Conservation (phyloP, 2,797 vertebrate genomes). For the Lepus townsendii region DNA sequence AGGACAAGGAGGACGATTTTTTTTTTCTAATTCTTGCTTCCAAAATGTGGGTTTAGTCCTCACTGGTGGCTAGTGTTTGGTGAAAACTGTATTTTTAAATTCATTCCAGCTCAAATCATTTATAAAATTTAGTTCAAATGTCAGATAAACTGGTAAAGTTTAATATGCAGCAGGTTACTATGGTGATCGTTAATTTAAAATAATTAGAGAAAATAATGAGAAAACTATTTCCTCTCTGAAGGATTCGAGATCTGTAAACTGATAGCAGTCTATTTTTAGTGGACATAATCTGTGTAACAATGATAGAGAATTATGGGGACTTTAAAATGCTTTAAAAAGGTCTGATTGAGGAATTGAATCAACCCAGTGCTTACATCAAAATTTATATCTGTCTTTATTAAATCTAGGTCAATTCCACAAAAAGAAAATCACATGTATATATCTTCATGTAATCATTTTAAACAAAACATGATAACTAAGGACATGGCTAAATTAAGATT, state of each 20-base stretch:
- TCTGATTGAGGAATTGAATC: constrained; percentile 81
- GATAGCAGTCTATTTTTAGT: constrained; percentile 88
- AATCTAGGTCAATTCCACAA: constrained; percentile 70
- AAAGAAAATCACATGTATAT: constrained; percentile 72
- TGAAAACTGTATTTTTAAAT: constrained; percentile 75
- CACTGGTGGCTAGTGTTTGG: constrained; percentile 14
- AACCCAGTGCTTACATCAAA: constrained; percentile 77
- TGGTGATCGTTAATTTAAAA: constrained; percentile 88
- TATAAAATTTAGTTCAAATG: constrained; percentile 82
- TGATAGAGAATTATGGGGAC: constrained; percentile 84
- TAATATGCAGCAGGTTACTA: constrained; percentile 87
- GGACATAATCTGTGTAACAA: constrained; percentile 78
- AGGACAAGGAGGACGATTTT: neutral
- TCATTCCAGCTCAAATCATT: constrained; percentile 82
- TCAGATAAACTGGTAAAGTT: constrained; percentile 81
- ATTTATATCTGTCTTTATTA: constrained; percentile 74
- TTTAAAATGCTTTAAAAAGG: constrained; percentile 83
- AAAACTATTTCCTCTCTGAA: constrained; percentile 89
- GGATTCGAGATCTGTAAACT: constrained; percentile 87
- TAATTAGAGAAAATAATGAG: constrained; percentile 90
- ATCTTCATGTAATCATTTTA: constrained; percentile 70
- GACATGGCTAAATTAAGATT: constrained; percentile 65
- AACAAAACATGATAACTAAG: constrained; percentile 42
- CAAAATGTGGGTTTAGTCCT: neutral
- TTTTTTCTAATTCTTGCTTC: constrained; percentile 36